A percentile compares a stretch with the other conserved stretches of the same genome.
phyloP scores from a whole-genome alignment of 1,140 invertebrate genomes.

The Octopus sinensis region DNA sequence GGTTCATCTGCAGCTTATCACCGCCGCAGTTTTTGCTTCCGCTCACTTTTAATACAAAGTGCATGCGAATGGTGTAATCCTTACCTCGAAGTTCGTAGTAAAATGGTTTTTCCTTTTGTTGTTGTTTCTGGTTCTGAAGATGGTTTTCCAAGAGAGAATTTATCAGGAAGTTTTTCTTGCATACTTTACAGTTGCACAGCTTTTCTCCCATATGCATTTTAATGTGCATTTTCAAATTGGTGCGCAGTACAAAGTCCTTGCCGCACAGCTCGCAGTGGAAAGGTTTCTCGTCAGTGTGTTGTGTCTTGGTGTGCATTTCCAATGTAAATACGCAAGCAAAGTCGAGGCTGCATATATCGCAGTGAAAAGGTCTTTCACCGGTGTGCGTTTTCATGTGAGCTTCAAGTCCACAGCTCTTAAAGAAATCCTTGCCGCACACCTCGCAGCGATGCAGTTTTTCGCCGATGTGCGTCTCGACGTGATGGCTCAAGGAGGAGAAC shows the following conservation, averaged over 20 bases:
- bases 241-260: not conserved
- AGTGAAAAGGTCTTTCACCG: not conserved
- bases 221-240: not conserved
- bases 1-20: too few relatives aligned
- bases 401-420: not conserved
- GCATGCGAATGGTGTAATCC: too few relatives aligned
- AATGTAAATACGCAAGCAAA: not conserved
- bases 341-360: not conserved
- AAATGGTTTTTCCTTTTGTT: too few relatives aligned
- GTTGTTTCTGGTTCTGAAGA: too few relatives aligned
- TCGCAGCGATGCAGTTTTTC: not conserved
- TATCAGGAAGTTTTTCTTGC: too few relatives aligned
- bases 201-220: not conserved
- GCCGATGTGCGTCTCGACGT: not conserved
- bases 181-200: not conserved
- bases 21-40: too few relatives aligned
- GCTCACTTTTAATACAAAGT: too few relatives aligned
- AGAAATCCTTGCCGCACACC: not conserved
- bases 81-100: too few relatives aligned
- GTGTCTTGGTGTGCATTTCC: not conserved
- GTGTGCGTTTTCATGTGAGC: not conserved
- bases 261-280: not conserved
- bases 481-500: not conserved
- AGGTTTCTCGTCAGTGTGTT: not conserved
- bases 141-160: too few relatives aligned